A percentile compares a stretch with the other conserved stretches of the same genome.
Conservation (phyloP, 2,888 invertebrate genomes). For the Gerris lacustris region DNA sequence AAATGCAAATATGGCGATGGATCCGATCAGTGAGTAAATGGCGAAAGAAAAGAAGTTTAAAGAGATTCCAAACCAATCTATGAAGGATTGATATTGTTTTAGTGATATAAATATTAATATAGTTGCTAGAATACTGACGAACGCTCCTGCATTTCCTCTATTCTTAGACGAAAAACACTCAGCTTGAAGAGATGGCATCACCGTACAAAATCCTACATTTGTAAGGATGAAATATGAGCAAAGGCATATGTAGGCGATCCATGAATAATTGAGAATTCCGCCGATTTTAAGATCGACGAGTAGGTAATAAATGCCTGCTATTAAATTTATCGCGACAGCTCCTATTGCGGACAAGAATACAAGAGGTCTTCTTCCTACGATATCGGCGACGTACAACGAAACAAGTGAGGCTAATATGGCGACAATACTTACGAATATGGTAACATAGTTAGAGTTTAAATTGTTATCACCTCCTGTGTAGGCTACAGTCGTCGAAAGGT, state of each 20-base stretch:
- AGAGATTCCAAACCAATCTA: slow-evolving; percentile 24
- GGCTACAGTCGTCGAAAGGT: slow-evolving; percentile 25
- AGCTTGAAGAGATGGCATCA: slow-evolving; percentile 27
- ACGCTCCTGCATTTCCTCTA: slow-evolving; percentile 26
- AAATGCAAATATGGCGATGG: neutral
- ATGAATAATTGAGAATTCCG: slow-evolving; percentile 12
- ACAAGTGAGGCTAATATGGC: slow-evolving; percentile 21
- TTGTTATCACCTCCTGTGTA: slow-evolving; percentile 11
- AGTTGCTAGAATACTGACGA: slow-evolving; percentile 24
- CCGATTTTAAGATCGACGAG: slow-evolving; percentile 19
- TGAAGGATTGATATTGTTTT: slow-evolving; percentile 26
- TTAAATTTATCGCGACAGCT: slow-evolving; percentile 18
- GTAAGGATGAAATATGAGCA: slow-evolving; percentile 23
- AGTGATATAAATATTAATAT: slow-evolving; percentile 25
- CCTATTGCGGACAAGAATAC: slow-evolving; percentile 24
- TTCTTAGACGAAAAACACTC: slow-evolving; percentile 29
- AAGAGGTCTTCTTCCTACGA: slow-evolving; percentile 25
- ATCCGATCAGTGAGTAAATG: neutral
- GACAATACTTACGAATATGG: slow-evolving; percentile 24
- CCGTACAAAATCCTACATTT: slow-evolving; percentile 26
- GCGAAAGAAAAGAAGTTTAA: slow-evolving; percentile 21
- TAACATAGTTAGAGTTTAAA: slow-evolving; percentile 17
- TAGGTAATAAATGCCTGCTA: slow-evolving; percentile 22
- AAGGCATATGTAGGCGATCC: slow-evolving; percentile 23
- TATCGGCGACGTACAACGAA: slow-evolving; percentile 24